phyloP scores from a whole-genome alignment of 1,140 invertebrate genomes.

The Drosophila parvula region DNA sequence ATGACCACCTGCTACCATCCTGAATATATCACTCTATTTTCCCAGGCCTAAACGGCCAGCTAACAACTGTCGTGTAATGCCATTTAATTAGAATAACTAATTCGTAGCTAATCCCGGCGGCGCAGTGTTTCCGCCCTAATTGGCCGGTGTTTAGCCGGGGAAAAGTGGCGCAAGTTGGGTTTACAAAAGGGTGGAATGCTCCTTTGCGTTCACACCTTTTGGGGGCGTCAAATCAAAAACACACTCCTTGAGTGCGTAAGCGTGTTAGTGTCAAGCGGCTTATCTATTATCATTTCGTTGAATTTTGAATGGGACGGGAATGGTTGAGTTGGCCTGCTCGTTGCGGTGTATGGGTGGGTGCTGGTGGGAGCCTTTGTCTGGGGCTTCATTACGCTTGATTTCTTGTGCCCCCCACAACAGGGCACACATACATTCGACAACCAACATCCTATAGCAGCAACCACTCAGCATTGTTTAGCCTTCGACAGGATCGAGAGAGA shows the following conservation, averaged over 20 bases:
- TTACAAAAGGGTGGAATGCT: constrained; percentile 17
- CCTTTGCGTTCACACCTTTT: background rate
- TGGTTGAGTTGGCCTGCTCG: background rate
- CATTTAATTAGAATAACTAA: constrained; percentile 40
- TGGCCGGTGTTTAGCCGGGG: constrained; percentile 21
- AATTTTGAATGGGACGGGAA: constrained; percentile 43
- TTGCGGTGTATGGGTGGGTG: background rate
- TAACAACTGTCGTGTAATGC: constrained; percentile 24
- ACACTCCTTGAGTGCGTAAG: constrained; percentile 48
- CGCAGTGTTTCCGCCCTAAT: constrained; percentile 32
- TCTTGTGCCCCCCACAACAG: constrained; percentile 50
- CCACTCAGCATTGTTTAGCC: constrained; percentile 48
- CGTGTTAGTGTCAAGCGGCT: constrained; percentile 35
- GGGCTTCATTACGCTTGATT: constrained; percentile 80
- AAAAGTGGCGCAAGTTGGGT: background rate
- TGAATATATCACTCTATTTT: background rate
- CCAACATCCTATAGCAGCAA: constrained; percentile 1
- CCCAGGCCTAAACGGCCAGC: constrained; percentile 1
- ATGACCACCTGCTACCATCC: constrained; percentile 8
- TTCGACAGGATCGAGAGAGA: constrained; percentile 34
- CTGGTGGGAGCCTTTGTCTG: constrained; percentile 33
- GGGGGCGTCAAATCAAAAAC: constrained; percentile 37
- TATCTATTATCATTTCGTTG: constrained; percentile 61
- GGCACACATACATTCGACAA: constrained; percentile 6
- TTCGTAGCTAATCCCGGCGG: constrained; percentile 32